phyloP scores from a whole-genome alignment of 2,797 vertebrate species.

The Schizothorax lantsangensis region DNA sequence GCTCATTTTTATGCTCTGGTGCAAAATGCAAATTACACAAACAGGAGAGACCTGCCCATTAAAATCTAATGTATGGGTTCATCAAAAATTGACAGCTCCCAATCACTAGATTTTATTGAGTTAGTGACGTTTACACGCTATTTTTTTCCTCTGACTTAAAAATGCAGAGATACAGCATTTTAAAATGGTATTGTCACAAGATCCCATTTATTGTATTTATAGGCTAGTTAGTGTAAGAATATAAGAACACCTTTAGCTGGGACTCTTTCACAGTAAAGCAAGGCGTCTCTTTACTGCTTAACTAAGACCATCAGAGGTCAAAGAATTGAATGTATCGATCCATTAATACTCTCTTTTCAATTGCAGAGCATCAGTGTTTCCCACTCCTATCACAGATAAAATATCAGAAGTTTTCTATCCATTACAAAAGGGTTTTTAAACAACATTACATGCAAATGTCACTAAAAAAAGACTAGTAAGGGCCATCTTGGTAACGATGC shows the following conservation, averaged over 20 bases:
- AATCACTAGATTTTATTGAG: not conserved
- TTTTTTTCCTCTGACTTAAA: not conserved
- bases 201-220: not conserved
- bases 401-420: not conserved
- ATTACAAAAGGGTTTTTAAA: not conserved
- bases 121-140: not conserved
- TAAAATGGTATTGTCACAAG: not conserved
- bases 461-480: too few species aligned
- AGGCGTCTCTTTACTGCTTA: not conserved
- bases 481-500: not conserved
- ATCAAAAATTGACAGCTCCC: constrained; percentile 13
- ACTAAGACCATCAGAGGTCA: not conserved
- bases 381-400: not conserved
- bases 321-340: not conserved
- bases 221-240: not conserved
- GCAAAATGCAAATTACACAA: constrained; percentile 23
- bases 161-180: not conserved
- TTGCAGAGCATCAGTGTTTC: not conserved
- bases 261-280: not conserved
- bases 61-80: constrained; percentile 3
- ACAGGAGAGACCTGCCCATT: constrained; percentile 13
- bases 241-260: not conserved
- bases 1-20: constrained; percentile 30
- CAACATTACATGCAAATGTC: not conserved
- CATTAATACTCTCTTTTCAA: not conserved